phyloP scores from a whole-genome alignment of 1,140 invertebrate genomes.

The Drosophila insularis region DNA sequence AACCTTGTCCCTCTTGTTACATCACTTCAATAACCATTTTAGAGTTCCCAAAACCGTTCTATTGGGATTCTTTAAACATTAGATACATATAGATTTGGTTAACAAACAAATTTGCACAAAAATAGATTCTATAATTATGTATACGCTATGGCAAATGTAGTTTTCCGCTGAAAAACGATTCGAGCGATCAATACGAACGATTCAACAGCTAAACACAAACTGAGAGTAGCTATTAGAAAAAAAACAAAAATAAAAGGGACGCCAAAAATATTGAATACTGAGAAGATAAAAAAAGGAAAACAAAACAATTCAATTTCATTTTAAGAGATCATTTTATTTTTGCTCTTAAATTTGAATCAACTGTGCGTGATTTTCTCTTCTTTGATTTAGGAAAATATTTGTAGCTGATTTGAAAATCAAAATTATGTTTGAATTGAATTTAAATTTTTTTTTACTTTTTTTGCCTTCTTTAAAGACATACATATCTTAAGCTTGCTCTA shows the following conservation, averaged over 20 bases:
- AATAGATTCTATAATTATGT: constrained; percentile 70
- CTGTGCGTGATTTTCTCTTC: neutral
- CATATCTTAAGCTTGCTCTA: too few relatives aligned
- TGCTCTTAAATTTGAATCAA: neutral
- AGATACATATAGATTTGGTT: neutral
- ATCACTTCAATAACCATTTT: constrained; percentile 36
- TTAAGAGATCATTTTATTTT: neutral
- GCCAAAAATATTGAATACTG: constrained; percentile 35
- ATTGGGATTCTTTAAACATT: neutral
- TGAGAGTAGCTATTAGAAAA: too few relatives aligned
- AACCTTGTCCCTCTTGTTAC: constrained; percentile 29
- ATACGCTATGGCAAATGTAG: constrained; percentile 39
- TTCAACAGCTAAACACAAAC: constrained; percentile 38
- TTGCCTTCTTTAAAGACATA: too few relatives aligned
- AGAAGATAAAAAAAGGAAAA: neutral
- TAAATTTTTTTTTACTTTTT: too few relatives aligned
- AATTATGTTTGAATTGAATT: too few relatives aligned
- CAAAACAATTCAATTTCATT: neutral
- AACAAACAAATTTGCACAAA: constrained; percentile 25
- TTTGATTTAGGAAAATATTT: too few relatives aligned
- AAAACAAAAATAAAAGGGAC: constrained; percentile 29
- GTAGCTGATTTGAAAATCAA: too few relatives aligned
- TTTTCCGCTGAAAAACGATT: constrained; percentile 29
- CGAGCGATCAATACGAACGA: constrained; percentile 28
- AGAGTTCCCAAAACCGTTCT: neutral